Evolutionary conservation across 2,113 vertebrate species (phyloP).

Genomic region (Gopherus flavomarginatus): DNA sequence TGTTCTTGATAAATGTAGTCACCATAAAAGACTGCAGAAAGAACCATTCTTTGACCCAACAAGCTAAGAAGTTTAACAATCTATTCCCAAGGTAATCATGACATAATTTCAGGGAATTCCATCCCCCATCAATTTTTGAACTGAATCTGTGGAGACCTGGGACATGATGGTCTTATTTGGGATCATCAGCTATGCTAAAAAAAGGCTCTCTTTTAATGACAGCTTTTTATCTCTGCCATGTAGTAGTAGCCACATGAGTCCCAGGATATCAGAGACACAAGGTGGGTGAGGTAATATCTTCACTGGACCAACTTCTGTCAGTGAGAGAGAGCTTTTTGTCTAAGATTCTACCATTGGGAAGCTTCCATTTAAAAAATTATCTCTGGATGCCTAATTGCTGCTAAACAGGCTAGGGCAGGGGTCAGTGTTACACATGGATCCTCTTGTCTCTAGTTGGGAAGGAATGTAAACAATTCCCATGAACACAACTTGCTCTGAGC

Average conservation of each 20-base stretch:
- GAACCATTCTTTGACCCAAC: neutral
- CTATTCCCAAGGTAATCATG: neutral
- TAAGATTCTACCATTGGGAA: neutral
- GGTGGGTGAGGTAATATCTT: neutral
- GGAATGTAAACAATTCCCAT: neutral
- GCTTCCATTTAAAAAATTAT: neutral
- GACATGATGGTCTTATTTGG: neutral
- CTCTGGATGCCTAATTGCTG: constrained; percentile 6
- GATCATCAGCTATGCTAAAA: neutral
- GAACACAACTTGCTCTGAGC: neutral
- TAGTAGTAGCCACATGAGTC: neutral
- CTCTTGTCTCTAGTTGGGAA: neutral
- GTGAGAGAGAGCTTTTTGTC: neutral
- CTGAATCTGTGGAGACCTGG: neutral
- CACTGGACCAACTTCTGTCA: neutral
- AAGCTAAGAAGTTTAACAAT: neutral
- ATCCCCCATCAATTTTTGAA: neutral
- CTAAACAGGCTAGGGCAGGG: neutral
- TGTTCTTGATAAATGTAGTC: neutral
- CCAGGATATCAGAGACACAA: neutral
- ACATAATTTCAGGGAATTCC: neutral
- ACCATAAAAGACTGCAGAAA: neutral
- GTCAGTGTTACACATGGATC: neutral
- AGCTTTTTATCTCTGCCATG: neutral
- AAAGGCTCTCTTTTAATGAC: neutral